A percentile compares a stretch with the other conserved stretches of the same genome.
These are phyloP conservation scores for Acrocephalus kingi DNA, from an alignment of 2,113 vertebrate genomes.

Conservation along the genomic window DNA sequence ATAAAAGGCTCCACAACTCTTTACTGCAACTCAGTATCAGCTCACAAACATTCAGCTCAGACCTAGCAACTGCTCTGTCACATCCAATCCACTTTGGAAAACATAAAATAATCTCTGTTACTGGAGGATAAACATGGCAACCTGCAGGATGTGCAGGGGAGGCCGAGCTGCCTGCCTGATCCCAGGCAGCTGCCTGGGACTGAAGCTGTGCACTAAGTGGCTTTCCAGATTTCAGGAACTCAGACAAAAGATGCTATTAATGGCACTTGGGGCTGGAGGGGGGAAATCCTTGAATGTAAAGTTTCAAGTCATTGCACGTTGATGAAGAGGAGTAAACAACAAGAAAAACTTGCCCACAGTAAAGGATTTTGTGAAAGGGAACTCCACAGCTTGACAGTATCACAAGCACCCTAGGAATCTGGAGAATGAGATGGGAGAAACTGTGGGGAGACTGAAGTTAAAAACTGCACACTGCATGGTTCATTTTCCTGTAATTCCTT, in stretches of 20 bases:
- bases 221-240: slow-evolving; percentile 18
- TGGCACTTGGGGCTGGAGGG: neutral
- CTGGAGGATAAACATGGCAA: neutral
- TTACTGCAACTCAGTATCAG: neutral
- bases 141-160: neutral
- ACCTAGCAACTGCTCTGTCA: neutral
- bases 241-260: slow-evolving; percentile 36
- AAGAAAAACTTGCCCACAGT: neutral
- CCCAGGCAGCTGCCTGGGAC: neutral
- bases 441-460: slow-evolving; percentile 43
- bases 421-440: neutral
- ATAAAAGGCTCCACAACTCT: neutral
- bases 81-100: neutral
- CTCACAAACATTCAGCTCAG: neutral
- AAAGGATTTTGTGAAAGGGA: slow-evolving; percentile 20
- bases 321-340: neutral
- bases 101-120: neutral
- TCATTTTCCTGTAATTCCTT: slow-evolving; percentile 62
- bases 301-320: slow-evolving; percentile 1
- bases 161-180: neutral
- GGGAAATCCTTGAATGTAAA: slow-evolving; percentile 11
- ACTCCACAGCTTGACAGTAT: slow-evolving; percentile 7
- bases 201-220: neutral
- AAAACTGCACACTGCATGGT: slow-evolving; percentile 10
- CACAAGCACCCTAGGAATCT: neutral